Conservation (phyloP, 2,113 vertebrate genomes). For the Brevimyrus niger region DNA sequence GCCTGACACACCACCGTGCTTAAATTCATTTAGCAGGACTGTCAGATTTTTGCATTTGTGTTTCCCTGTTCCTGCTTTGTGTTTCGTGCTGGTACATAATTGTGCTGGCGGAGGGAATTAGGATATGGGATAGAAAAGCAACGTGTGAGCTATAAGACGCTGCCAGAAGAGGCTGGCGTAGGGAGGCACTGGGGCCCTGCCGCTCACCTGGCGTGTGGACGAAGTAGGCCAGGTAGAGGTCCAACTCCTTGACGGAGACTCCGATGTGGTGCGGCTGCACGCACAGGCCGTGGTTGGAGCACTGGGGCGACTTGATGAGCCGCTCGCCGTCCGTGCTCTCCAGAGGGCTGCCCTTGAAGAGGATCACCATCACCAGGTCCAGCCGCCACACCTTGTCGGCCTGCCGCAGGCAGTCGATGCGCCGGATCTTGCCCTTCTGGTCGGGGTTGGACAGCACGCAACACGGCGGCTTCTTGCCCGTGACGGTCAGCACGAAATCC, state of each 20-base stretch:
- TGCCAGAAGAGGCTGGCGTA: not conserved
- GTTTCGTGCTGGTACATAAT: not conserved
- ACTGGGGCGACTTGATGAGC: slow-evolving; percentile 94
- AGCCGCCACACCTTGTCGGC: slow-evolving; percentile 98
- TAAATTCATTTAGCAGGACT: not conserved
- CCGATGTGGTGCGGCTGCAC: slow-evolving; percentile 98
- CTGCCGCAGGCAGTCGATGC: slow-evolving; percentile 94
- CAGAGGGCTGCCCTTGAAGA: slow-evolving; percentile 96
- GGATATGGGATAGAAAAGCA: not conserved
- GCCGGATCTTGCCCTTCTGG: slow-evolving; percentile 98
- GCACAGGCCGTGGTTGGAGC: slow-evolving; percentile 93
- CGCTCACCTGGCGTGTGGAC: slow-evolving; percentile 97
- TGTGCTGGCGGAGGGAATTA: slow-evolving; percentile 7
- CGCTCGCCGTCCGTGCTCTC: slow-evolving; percentile 97
- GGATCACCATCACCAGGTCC: slow-evolving; percentile 99
- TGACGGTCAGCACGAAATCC: slow-evolving; percentile 97
- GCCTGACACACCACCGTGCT: not conserved
- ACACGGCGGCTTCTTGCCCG: slow-evolving; percentile 92
- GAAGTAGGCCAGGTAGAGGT: slow-evolving; percentile 99
- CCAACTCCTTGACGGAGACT: slow-evolving; percentile 98
- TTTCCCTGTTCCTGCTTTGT: not conserved
- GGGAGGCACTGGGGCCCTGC: not conserved
- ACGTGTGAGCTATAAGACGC: not conserved
- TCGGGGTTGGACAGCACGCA: slow-evolving; percentile 96
- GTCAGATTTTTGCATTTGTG: not conserved